phyloP scores from a whole-genome alignment of 2,888 invertebrate species.

The Dimorphilus gyrociliatus region DNA sequence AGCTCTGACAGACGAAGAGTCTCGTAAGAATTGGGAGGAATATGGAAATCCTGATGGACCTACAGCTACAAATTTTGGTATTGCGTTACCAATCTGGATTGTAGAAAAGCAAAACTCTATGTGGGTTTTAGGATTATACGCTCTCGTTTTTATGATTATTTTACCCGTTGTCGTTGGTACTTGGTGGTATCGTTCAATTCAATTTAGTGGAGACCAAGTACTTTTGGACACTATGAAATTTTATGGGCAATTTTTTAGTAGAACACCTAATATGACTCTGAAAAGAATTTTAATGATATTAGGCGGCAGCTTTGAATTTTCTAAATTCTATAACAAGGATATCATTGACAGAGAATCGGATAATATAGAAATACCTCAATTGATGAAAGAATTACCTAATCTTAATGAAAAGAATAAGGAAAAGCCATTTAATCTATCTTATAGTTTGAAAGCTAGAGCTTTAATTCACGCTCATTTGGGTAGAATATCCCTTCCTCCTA shows the following conservation, averaged over 20 bases:
- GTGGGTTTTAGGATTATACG: slow-evolving; percentile 53
- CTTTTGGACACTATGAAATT: slow-evolving; percentile 87
- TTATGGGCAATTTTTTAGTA: slow-evolving; percentile 86
- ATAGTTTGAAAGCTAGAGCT: slow-evolving; percentile 70
- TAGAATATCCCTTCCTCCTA: slow-evolving; percentile 46
- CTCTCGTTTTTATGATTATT: slow-evolving; percentile 91
- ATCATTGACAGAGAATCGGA: slow-evolving; percentile 72
- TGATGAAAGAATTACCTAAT: slow-evolving; percentile 76
- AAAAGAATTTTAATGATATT: slow-evolving; percentile 86
- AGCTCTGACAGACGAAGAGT: slow-evolving; percentile 82
- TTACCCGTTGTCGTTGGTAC: slow-evolving; percentile 61
- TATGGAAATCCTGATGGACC: slow-evolving; percentile 99
- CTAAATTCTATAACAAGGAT: slow-evolving; percentile 79
- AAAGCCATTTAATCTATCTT: slow-evolving; percentile 65
- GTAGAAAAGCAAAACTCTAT: slow-evolving; percentile 97
- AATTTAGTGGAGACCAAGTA: slow-evolving; percentile 86
- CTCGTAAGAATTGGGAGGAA: slow-evolving; percentile 91
- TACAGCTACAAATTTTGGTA: slow-evolving; percentile 89
- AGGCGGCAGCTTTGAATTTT: slow-evolving; percentile 89
- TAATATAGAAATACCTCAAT: slow-evolving; percentile 35
- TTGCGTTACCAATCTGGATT: slow-evolving; percentile 97
- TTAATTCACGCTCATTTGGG: slow-evolving; percentile 85
- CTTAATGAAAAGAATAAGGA: slow-evolving; percentile 92
- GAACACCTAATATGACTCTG: slow-evolving; percentile 82
- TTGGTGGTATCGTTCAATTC: slow-evolving; percentile 98